Base-by-base conservation (phyloP, 2,888 invertebrate genomes). In the Chironomus tentans region DNA sequence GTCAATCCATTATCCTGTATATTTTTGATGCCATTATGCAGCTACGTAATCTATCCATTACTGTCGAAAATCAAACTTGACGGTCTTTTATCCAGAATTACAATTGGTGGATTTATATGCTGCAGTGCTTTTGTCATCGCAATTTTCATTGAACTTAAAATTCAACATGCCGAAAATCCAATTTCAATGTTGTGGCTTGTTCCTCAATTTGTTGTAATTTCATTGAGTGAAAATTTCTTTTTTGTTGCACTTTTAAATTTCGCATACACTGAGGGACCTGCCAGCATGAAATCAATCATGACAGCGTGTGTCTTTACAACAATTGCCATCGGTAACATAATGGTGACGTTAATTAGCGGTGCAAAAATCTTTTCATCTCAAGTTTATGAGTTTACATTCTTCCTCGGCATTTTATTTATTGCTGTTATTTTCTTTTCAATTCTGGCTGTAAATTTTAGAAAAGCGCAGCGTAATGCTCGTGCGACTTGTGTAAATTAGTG, bases 201-300 rank as follows among this genome's bases (percentile, higher is more conserved):
- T 12, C 72, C 72, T 7, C 72, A 73, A 46, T 73, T 28, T 62
- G 18, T 46, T 10, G 38, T 73, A 1, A 15, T 73, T 13, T 38
- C 28, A 6, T 4, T 61, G 2, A 61, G 72, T 3, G 72, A 73
- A 61, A 73, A 61, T 46, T 46, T 73, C 12, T 18, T 73, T 10
- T 73, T 28, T 61, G 28, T 62, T n/a, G 21, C 72, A 21, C 28
- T 61, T 12, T 56, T 73, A 18, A 61, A 73, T 61, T 73, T 73
- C 21, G 38, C 62, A 38, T 73, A 28, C 62, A 62, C 72, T 13
- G 72, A 73, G 21, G 61, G 50, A 18, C 72, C 72, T 15, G 7
- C 15, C 7, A 28, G 7, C 10, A 73, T 73, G 72, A 73, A 73
- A 21, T 71, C 71, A 50, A 92, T 73, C 28, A 73, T 73, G 72